These are phyloP conservation scores for Sebastes dallii DNA, from an alignment of 2,797 vertebrate genomes.

Conservation along the genomic window DNA sequence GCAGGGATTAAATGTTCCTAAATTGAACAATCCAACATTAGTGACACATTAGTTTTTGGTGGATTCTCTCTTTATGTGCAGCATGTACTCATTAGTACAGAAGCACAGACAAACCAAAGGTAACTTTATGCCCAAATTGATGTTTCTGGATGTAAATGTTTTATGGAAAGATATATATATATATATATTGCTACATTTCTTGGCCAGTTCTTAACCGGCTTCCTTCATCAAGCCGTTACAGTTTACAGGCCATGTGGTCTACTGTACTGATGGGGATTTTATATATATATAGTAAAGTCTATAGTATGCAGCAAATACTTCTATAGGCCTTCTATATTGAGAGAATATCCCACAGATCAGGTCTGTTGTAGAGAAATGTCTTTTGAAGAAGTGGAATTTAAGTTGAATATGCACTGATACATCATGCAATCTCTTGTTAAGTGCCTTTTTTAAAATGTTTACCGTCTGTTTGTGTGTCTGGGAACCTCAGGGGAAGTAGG, in stretches of 20 bases:
- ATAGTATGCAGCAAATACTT: conserved; percentile 25
- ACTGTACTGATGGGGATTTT: conserved; percentile 15
- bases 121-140: conserved; percentile 59
- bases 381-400: conserved; percentile 48
- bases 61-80: conserved; percentile 63
- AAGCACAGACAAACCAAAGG: conserved; percentile 81
- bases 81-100: conserved; percentile 55
- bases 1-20: conserved; percentile 1
- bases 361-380: conserved; percentile 36
- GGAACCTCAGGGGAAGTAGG: conserved; percentile 71
- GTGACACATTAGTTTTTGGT: neutral
- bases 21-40: neutral
- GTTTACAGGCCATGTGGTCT: conserved; percentile 27
- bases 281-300: neutral
- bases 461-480: conserved; percentile 61
- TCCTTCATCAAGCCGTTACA: conserved; percentile 27
- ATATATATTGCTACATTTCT: conserved; percentile 26
- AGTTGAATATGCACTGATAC: conserved; percentile 69
- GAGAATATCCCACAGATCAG: conserved; percentile 32
- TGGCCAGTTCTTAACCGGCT: conserved; percentile 27
- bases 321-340: conserved; percentile 15
- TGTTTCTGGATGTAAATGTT: conserved; percentile 63
- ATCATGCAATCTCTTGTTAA: conserved; percentile 72
- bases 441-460: conserved; percentile 78
- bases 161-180: conserved; percentile 6